Base-by-base conservation (phyloP, 2,888 invertebrate species). In the Drosophila birchii region DNA sequence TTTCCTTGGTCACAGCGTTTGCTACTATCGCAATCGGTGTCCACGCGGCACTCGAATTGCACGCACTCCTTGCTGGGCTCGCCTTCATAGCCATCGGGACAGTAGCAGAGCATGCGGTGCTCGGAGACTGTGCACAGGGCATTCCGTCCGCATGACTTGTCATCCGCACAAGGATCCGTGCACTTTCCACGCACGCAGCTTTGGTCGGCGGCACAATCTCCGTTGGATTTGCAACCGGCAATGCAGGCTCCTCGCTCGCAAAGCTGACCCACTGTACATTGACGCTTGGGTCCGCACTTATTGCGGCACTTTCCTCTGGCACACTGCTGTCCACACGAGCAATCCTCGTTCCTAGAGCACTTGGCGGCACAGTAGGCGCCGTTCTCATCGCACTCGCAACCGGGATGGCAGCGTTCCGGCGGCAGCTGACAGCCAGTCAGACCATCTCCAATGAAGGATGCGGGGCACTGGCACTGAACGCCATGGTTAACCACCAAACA, bases 401-500 rank as follows among this genome's bases (percentile, higher is more conserved):
- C 94, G 0, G 95, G 95, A 86, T 96, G 95, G 89, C 98, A 98
- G 58, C 94, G 94, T 55, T 94, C 93, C 63, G 95, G 94, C 55
- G 96, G 96, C 91, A 95, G 94, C 57, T 94, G 94, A 89, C 98
- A 98, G 78, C 95, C 95, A 2, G 95, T 94, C 7, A 96, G 93
- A 4, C 98, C 96, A 92, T 98, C 96, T 1, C 98, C 98, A 41
- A 96, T 94, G 83, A 96, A 96, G 88, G 96, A 96, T 55, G 94
- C 93, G 4, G 97, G 96, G 85, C 98, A 98, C 89, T 95, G 96
- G 90, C 98, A 98, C 89, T 97, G 96, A 0, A 96, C 95, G 34
- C 96, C 95, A 90, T 98, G 98, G 91, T 96, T 96, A 61, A 95
- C 94, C 5, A 97, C 97, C 86, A 95, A 94, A 87, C 98, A 98